Conservation (phyloP, 2,888 invertebrate species). For the Drosophila paramelanica region DNA sequence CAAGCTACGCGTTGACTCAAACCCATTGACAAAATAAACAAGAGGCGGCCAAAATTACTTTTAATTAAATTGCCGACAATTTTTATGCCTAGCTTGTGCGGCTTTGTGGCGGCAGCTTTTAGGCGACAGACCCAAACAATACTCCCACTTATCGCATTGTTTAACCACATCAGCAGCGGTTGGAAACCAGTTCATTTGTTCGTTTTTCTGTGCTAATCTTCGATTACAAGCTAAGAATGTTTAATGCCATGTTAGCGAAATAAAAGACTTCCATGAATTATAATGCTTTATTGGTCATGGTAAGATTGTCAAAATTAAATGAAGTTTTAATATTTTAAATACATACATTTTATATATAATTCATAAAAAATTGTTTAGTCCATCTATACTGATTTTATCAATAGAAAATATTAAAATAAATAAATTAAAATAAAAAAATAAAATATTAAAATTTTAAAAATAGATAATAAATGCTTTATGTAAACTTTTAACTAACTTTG, state of each 20-base stretch:
- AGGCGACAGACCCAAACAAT: constrained; percentile 59
- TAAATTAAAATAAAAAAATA: no score
- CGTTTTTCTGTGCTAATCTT: constrained; percentile 34
- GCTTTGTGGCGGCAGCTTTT: constrained; percentile 59
- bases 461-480: no score
- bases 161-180: constrained; percentile 46
- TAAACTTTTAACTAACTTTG: no score
- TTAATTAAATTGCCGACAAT: constrained; percentile 71
- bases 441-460: no score
- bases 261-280: background rate
- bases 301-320: background rate
- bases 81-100: constrained; percentile 44
- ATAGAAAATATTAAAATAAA: no score
- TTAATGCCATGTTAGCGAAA: background rate
- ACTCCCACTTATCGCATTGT: constrained; percentile 58
- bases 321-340: no score
- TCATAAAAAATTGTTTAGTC: no score
- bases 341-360: no score
- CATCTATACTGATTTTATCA: no score
- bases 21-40: constrained; percentile 21
- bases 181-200: constrained; percentile 39
- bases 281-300: background rate
- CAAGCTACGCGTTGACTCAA: background rate
- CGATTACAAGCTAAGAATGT: background rate
- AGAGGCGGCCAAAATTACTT: constrained; percentile 37